A percentile compares a stretch with the other conserved stretches of the same genome.
phyloP scores from a whole-genome alignment of 2,113 vertebrate genomes.

The Tetrao urogallus region DNA sequence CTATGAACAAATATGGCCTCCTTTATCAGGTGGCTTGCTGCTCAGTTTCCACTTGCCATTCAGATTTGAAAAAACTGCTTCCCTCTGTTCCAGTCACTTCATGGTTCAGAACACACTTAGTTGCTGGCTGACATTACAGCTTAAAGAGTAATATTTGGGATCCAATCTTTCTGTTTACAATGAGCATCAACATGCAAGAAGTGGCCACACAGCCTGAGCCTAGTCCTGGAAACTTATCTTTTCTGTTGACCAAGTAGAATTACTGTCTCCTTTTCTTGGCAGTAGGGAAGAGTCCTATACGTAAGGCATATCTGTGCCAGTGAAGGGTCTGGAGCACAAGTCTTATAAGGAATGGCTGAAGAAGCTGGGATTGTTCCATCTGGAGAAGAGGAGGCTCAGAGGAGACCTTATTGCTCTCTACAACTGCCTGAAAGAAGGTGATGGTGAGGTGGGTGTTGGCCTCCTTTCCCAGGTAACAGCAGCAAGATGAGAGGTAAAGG shows the following conservation, averaged over 20 bases:
- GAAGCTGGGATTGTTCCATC: too few relatives aligned
- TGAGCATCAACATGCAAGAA: neutral
- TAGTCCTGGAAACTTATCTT: neutral
- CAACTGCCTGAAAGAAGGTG: too few relatives aligned
- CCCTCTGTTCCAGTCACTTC: neutral
- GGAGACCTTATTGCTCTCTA: too few relatives aligned
- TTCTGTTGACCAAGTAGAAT: neutral
- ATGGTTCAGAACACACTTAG: neutral
- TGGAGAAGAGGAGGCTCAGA: too few relatives aligned
- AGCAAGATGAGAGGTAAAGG: too few relatives aligned
- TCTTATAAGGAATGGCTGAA: too few relatives aligned
- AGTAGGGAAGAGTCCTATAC: accelerated
- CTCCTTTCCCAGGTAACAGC: too few relatives aligned
- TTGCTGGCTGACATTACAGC: neutral
- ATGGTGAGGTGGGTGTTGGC: too few relatives aligned
- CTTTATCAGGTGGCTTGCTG: neutral
- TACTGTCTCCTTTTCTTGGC: neutral
- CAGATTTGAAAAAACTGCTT: neutral
- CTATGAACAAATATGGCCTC: neutral
- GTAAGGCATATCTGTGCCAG: neutral
- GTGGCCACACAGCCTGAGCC: neutral
- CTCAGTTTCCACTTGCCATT: neutral
- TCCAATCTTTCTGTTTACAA: neutral
- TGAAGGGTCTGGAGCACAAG: too few relatives aligned
- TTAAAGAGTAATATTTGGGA: neutral